Percentiles rank a stretch among this genome's conserved stretches.
These are phyloP conservation scores for Leucoptera coffeella DNA, from an alignment of 2,888 invertebrate species.

Conservation along the genomic window DNA sequence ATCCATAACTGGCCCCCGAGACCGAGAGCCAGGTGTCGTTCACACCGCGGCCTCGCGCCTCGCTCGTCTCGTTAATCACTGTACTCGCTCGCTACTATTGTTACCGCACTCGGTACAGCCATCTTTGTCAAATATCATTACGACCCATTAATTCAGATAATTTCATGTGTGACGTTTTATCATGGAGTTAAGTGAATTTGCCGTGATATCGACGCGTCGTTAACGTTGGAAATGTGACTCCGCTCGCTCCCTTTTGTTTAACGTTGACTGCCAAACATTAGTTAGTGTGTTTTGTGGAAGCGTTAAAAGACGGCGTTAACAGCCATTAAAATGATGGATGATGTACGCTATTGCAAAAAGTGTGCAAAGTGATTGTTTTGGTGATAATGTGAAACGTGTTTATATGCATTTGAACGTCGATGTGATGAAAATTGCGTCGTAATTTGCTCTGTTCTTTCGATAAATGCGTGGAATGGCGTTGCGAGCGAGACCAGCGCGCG, in stretches of 20 bases:
- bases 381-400: conserved; percentile 34
- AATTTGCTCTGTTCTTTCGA: conserved; percentile 47
- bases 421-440: conserved; percentile 45
- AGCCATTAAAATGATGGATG: conserved; percentile 49
- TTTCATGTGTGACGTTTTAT: conserved; percentile 23
- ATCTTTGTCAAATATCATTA: conserved; percentile 54
- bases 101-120: conserved; percentile 47
- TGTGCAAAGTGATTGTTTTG: conserved; percentile 37
- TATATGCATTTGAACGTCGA: conserved; percentile 32
- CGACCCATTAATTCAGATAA: conserved; percentile 36
- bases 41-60: conserved; percentile 54
- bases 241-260: conserved; percentile 53
- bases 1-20: conserved; percentile 53
- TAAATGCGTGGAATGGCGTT: conserved; percentile 52
- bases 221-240: no score
- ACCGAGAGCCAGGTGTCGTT: conserved; percentile 53
- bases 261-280: no score
- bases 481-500: conserved; percentile 41
- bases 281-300: conserved; percentile 41
- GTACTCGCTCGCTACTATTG: conserved; percentile 51
- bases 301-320: conserved; percentile 39
- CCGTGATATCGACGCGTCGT: conserved; percentile 22
- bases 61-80: conserved; percentile 53
- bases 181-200: conserved; percentile 29
- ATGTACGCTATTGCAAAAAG: conserved; percentile 42